Conservation (phyloP, 2,797 vertebrate species). For the Ciconia nigra region DNA sequence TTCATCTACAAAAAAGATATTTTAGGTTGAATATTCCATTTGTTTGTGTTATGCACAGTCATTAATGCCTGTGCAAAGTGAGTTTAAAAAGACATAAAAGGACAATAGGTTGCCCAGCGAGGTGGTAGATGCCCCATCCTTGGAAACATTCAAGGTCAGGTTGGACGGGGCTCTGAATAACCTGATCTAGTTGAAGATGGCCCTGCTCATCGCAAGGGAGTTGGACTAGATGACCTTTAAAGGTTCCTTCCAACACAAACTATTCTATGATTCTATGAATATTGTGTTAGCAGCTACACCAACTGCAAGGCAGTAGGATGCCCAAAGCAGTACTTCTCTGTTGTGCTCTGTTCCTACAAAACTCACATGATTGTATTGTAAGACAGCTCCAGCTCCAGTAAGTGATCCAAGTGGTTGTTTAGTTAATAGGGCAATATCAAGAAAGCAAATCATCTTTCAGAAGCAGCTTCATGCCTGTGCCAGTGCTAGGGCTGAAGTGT, state of each 20-base stretch:
- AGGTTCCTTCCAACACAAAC: not conserved
- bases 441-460: not conserved
- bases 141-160: not conserved
- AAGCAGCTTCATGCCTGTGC: not conserved
- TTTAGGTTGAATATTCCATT: not conserved
- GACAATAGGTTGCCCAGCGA: not conserved
- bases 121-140: not conserved
- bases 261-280: not conserved
- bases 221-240: not conserved
- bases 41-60: not conserved
- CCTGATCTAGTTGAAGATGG: not conserved
- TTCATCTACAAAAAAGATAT: not conserved
- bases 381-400: not conserved
- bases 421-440: not conserved
- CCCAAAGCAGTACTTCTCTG: not conserved
- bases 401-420: not conserved
- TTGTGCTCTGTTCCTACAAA: not conserved
- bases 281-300: not conserved
- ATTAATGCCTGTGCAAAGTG: not conserved
- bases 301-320: not conserved
- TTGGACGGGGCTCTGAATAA: not conserved
- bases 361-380: not conserved
- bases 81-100: not conserved
- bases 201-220: accelerated
- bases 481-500: not conserved